Base-by-base conservation (phyloP, 2,797 vertebrate genomes). In the Vultur gryphus region DNA sequence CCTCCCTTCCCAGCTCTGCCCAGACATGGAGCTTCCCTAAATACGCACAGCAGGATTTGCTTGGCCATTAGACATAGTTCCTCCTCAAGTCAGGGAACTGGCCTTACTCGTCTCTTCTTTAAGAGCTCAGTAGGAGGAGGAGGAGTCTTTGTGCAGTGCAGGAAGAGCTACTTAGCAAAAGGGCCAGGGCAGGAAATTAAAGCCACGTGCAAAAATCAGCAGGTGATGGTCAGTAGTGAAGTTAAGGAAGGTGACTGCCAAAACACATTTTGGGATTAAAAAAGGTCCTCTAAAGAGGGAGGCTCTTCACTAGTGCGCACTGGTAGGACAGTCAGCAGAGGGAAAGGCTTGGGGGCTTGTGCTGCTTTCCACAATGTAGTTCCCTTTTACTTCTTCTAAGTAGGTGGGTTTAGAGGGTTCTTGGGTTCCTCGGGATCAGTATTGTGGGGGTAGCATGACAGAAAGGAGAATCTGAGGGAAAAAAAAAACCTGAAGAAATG, bases 251-350 rank as follows among this genome's bases (percentile, higher is more conserved):
- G 12, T 3, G 4, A 26, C 24, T 26, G 21, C 29, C 84, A 33
- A 59, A 72, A 51, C 13, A 4, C 6, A 5, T n/a, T 72, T 11
- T 39, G 28, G 39, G n/a, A 24, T 64, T 29, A 4, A 33, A 54
- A 66, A 17, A 11, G 17, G 18, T 17, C 31, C 23, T 31, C 14
- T 65, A 6, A 26, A 37, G 15, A 46, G 24, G 58, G 19, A 39
- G 9, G 3, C 35, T 54, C 1, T 13, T 31, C 2, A 7, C 26
- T 25, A 4, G 23, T 2, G 0, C 10, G 17, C 41, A 5, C 37
- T 85, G 37, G 16, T 23, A 73, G 57, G 65, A 37, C 37, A 78
- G 24, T 13, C 1, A 1, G 37, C 17, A 58, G 59, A 21, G 70
- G 19, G 35, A 41, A 64, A 62, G 43, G 15, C 5, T 3, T 44